These are phyloP conservation scores for Eufriesea mexicana DNA, from an alignment of 1,140 invertebrate genomes.

Conservation along the genomic window DNA sequence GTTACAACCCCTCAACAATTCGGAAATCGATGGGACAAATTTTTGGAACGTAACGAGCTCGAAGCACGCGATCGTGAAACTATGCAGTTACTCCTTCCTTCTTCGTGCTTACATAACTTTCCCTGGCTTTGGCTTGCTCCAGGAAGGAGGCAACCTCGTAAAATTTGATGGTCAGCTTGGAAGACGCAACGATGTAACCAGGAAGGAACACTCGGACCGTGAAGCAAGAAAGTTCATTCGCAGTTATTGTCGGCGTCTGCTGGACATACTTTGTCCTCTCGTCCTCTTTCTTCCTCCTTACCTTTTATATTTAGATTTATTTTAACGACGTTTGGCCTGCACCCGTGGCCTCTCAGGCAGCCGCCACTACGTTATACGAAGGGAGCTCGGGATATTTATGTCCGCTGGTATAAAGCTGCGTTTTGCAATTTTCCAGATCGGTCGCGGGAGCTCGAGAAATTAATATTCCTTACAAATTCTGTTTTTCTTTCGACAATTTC, in stretches of 20 bases:
- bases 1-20: too few species aligned
- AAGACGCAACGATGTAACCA: slow-evolving; percentile 21
- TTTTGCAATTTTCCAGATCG: too few species aligned
- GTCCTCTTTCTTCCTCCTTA: neutral
- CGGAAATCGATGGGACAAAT: neutral
- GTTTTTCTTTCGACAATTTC: too few species aligned
- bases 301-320: slow-evolving; percentile 67
- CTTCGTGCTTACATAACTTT: slow-evolving; percentile 45
- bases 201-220: slow-evolving; percentile 55
- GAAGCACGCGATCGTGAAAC: too few species aligned
- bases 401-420: neutral
- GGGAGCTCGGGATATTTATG: neutral
- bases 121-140: neutral
- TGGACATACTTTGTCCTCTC: slow-evolving; percentile 38
- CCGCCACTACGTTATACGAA: neutral
- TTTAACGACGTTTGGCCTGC: slow-evolving; percentile 57
- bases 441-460: too few species aligned
- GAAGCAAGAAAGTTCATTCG: slow-evolving; percentile 58
- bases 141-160: slow-evolving; percentile 40
- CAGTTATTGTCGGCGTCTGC: slow-evolving; percentile 56
- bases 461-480: too few species aligned
- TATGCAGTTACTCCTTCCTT: neutral
- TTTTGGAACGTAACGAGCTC: neutral
- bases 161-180: slow-evolving; percentile 62
- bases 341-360: neutral